These are phyloP conservation scores for Notarius lentiginosus DNA, from an alignment of 2,113 vertebrate species.

Conservation along the genomic window DNA sequence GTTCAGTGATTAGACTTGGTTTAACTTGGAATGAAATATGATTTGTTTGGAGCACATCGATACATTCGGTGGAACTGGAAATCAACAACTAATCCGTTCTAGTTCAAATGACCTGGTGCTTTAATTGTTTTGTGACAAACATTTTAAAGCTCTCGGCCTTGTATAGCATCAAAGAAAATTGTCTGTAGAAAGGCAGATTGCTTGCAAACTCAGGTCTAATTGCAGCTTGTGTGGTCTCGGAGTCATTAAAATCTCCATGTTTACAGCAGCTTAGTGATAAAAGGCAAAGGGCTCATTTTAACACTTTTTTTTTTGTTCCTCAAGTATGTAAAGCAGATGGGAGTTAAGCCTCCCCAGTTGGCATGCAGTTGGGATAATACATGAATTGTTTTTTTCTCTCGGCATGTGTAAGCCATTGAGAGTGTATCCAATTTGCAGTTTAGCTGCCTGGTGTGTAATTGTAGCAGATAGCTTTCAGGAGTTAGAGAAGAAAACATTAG, in stretches of 20 bases:
- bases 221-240: conserved; percentile 49
- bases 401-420: conserved; percentile 39
- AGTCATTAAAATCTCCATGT: conserved; percentile 35
- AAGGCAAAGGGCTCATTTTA: conserved; percentile 40
- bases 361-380: conserved; percentile 30
- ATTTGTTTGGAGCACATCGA: conserved; percentile 14
- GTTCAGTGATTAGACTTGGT: conserved; percentile 18
- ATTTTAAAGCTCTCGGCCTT: not conserved
- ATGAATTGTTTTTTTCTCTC: conserved; percentile 18
- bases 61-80: not conserved
- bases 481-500: not conserved
- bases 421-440: conserved; percentile 15
- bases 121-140: conserved; percentile 14
- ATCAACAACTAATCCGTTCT: conserved; percentile 20
- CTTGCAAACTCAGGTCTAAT: conserved; percentile 10
- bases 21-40: conserved; percentile 20
- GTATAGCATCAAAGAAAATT: not conserved
- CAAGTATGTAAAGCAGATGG: conserved; percentile 46
- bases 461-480: conserved; percentile 15
- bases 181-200: not conserved
- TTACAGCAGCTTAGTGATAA: conserved; percentile 39
- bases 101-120: not conserved
- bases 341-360: conserved; percentile 19
- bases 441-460: conserved; percentile 18
- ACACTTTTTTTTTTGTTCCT: conserved; percentile 31